Conservation (phyloP, 2,113 vertebrate genomes). For the Etheostoma spectabile region DNA sequence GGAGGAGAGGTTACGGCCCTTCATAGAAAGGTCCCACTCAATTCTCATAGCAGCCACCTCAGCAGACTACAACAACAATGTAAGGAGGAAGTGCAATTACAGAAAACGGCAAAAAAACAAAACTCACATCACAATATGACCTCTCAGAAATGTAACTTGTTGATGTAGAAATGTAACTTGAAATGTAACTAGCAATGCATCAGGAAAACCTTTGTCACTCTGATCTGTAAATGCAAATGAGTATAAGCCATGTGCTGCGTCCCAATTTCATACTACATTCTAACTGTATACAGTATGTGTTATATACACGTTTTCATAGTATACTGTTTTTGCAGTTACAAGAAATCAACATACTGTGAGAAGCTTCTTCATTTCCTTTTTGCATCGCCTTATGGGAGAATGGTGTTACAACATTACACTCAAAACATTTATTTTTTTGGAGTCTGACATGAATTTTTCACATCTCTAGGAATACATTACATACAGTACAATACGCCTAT, state of each 20-base stretch:
- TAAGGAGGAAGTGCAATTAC: conserved; percentile 61
- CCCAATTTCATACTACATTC: too few relatives aligned
- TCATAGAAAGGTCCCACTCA: conserved; percentile 88
- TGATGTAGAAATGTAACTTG: too few relatives aligned
- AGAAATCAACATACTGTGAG: too few relatives aligned
- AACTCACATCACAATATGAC: background rate
- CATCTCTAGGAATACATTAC: too few relatives aligned
- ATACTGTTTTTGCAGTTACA: too few relatives aligned
- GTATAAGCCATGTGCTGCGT: too few relatives aligned
- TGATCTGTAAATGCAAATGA: too few relatives aligned
- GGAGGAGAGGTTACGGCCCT: conserved; percentile 87
- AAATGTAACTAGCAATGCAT: too few relatives aligned
- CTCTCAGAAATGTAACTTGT: background rate
- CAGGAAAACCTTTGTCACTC: too few relatives aligned
- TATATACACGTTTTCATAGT: too few relatives aligned
- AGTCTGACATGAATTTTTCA: background rate
- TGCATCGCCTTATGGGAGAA: background rate
- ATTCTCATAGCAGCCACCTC: conserved; percentile 87
- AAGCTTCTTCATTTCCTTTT: background rate
- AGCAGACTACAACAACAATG: conserved; percentile 90
- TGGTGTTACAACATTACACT: background rate
- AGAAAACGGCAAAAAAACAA: background rate
- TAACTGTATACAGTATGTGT: too few relatives aligned
- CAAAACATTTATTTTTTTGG: background rate
- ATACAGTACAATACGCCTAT: too few relatives aligned